These are phyloP conservation scores for Hoplodrina ambigua DNA, from an alignment of 2,888 invertebrate genomes.

Conservation along the genomic window DNA sequence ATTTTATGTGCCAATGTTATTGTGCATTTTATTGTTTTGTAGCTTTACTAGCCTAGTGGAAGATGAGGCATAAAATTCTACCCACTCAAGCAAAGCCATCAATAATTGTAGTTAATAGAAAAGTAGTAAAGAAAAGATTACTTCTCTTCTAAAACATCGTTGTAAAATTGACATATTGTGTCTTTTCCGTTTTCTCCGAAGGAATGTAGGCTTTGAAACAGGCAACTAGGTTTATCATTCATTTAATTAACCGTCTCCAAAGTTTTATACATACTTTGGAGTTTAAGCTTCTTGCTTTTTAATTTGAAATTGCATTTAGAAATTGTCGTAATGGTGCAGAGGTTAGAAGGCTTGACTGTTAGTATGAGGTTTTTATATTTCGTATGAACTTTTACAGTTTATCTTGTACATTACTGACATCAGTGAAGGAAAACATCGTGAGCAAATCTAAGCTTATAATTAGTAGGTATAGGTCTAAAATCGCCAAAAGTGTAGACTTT, in stretches of 20 bases:
- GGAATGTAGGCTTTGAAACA: not conserved
- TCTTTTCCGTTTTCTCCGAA: not conserved
- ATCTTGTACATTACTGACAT: no score
- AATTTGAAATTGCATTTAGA: no score
- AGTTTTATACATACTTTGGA: no score
- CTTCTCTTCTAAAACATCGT: not conserved
- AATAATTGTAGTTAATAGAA: not conserved
- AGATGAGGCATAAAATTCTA: conserved; percentile 3
- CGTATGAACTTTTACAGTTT: no score
- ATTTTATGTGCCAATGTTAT: conserved; percentile 11
- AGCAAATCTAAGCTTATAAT: no score
- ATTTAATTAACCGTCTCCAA: not conserved
- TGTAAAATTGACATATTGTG: not conserved
- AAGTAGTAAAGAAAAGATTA: not conserved
- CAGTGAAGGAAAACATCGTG: no score
- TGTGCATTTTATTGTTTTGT: conserved; percentile 30
- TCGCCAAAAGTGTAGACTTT: no score
- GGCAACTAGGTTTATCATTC: not conserved
- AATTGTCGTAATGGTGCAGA: no score
- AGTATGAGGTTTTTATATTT: no score
- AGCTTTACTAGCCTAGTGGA: not conserved
- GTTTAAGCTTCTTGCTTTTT: no score
- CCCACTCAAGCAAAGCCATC: not conserved
- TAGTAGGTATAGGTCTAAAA: no score
- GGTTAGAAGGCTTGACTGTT: no score